Evolutionary conservation across 2,888 invertebrate genomes (phyloP).

Genomic region (Baronia brevicornis): DNA sequence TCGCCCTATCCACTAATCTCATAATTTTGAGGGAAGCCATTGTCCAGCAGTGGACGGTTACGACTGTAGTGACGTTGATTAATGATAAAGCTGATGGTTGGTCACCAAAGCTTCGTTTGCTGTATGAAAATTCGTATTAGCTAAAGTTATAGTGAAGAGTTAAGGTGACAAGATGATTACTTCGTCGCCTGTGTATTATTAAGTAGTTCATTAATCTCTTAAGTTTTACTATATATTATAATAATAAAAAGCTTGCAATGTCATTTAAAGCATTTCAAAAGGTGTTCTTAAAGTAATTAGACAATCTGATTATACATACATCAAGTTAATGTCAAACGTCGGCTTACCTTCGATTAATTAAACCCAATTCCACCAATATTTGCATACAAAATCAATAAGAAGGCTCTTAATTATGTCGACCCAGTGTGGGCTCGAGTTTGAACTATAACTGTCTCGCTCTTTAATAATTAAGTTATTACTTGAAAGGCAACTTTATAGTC

Average conservation of each 20-base stretch:
- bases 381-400: conserved; percentile 66
- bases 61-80: too few relatives aligned
- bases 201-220: too few relatives aligned
- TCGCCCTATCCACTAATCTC: too few relatives aligned
- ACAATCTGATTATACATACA: conserved; percentile 53
- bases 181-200: too few relatives aligned
- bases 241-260: conserved; percentile 4
- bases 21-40: too few relatives aligned
- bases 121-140: too few relatives aligned
- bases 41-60: too few relatives aligned
- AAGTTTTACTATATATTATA: too few relatives aligned
- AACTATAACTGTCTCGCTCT: conserved; percentile 40
- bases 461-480: conserved; percentile 57
- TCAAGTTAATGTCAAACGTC: conserved; percentile 57
- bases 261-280: conserved; percentile 39
- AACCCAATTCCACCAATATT: conserved; percentile 48
- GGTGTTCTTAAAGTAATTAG: conserved; percentile 61
- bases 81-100: too few relatives aligned
- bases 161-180: too few relatives aligned
- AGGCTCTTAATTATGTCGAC: conserved; percentile 49
- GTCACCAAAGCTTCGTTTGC: too few relatives aligned
- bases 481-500: conserved; percentile 23
- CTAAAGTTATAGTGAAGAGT: too few relatives aligned
- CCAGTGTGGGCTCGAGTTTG: conserved; percentile 45
- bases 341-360: conserved; percentile 59